Base-by-base conservation (phyloP, 2,113 vertebrate species). In the Myotis davidii region DNA sequence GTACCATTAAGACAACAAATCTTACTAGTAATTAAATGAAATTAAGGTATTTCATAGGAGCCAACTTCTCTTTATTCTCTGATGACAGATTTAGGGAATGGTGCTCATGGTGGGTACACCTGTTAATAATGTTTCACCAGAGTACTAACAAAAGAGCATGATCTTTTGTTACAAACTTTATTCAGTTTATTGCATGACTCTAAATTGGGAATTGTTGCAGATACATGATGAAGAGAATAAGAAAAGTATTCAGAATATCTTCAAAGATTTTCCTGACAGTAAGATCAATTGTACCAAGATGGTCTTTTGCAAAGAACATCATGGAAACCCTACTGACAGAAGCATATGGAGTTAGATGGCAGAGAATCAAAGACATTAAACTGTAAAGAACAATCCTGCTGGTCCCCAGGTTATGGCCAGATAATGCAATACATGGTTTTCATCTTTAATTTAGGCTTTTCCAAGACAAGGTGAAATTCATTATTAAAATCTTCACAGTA, bases 351-450 rank as follows among this genome's bases (percentile, higher is more conserved):
- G 42, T 86, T 25, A 56, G 61, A 91, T 42, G 37, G 50, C 45
- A 91, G 37, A 92, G 72, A 95, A 94, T 96, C 73, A 91, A 91
- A 96, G 78, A 45, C 16, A 65, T 88, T 91, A 61, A 96, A 94
- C 32, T 86, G 14, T 86, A 92, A 95, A 94, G 72, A 95, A 89
- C 27, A 83, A 59, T 89, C 56, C 2, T 23, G 48, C 39, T 25
- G 56, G 27, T 85, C 14, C 52, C 64, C n/a, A 91, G 64, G 64
- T 14, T 42, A 79, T 76, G 48, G 45, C 78, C 94, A 89, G 79
- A 93, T 97, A 85, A 95, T 94, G 64, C 52, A 90, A 90, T 70
- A 74, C 83, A 79, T 76, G 70, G 82, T 94, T 97, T 89, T 96
- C 77, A 94, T 88, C 88, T 94, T 93, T 94, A 82, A 85, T 91